Evolutionary conservation across 2,113 vertebrate genomes (phyloP).

Genomic region (Melanotaenia duboulayi): DNA sequence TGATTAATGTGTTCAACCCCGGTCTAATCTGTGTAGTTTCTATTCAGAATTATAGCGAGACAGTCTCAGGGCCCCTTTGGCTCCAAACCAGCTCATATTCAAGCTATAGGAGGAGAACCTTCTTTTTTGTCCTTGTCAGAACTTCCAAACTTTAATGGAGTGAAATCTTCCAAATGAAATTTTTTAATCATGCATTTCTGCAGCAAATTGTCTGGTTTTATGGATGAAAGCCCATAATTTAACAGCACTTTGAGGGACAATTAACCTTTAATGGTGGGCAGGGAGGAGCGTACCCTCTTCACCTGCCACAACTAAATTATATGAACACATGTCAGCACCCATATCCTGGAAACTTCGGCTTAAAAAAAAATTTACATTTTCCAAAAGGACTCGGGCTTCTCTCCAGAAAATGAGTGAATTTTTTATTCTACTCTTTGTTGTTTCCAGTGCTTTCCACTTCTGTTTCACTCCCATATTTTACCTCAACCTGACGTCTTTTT

Average conservation of each 20-base stretch:
- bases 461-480: too few relatives aligned
- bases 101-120: slow-evolving; percentile 12
- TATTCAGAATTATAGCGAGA: too few relatives aligned
- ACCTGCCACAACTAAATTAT: slow-evolving; percentile 72
- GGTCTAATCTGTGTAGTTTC: too few relatives aligned
- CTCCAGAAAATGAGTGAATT: not conserved
- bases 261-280: slow-evolving; percentile 75
- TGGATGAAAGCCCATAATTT: slow-evolving; percentile 63
- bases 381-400: not conserved
- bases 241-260: slow-evolving; percentile 67
- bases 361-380: slow-evolving; percentile 49
- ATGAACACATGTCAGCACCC: slow-evolving; percentile 50
- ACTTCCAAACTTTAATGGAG: slow-evolving; percentile 40
- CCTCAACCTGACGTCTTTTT: too few relatives aligned
- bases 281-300: slow-evolving; percentile 39
- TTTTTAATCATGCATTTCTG: slow-evolving; percentile 56
- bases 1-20: too few relatives aligned
- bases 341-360: slow-evolving; percentile 24
- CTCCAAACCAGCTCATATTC: not conserved
- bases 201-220: slow-evolving; percentile 71
- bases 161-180: slow-evolving; percentile 54
- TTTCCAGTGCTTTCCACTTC: too few relatives aligned
- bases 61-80: not conserved
- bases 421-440: too few relatives aligned
- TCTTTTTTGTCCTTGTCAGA: slow-evolving; percentile 21